Conservation (phyloP, 1,140 invertebrate genomes). For the Aphis gossypii region DNA sequence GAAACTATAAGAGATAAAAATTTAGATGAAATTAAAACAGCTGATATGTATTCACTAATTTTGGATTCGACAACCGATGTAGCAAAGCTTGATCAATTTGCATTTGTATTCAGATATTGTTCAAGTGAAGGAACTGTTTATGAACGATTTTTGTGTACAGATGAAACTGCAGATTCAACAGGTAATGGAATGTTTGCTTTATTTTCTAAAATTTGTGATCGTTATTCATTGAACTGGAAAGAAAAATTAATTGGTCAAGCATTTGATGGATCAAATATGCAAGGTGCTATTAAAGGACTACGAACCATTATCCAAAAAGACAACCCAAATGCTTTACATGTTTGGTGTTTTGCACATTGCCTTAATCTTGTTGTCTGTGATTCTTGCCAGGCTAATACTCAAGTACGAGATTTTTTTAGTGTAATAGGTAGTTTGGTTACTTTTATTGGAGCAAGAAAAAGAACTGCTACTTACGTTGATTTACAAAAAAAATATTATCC, state of each 20-base stretch:
- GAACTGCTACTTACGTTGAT: neutral
- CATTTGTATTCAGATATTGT: slow-evolving; percentile 1
- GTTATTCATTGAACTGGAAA: neutral
- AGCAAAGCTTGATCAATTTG: slow-evolving; percentile 2
- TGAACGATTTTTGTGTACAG: slow-evolving; percentile 6
- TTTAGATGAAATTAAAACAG: neutral
- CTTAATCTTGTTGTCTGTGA: neutral
- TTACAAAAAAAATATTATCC: neutral
- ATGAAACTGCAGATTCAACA: slow-evolving; percentile 1
- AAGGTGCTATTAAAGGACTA: neutral
- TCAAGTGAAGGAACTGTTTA: neutral
- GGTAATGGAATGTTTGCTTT: slow-evolving; percentile 17
- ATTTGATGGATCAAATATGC: slow-evolving; percentile 21
- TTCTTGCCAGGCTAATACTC: neutral
- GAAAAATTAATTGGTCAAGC: neutral
- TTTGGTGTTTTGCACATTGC: slow-evolving; percentile 37
- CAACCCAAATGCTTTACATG: slow-evolving; percentile 9
- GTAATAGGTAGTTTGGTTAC: neutral
- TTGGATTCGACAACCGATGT: neutral
- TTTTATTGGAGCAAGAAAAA: slow-evolving; percentile 2
- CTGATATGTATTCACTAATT: neutral
- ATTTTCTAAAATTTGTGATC: slow-evolving; percentile 15
- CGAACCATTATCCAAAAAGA: neutral
- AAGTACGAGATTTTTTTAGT: neutral
- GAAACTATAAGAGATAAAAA: neutral